phyloP scores from a whole-genome alignment of 2,888 invertebrate species.

The Gymnocheta viridis region DNA sequence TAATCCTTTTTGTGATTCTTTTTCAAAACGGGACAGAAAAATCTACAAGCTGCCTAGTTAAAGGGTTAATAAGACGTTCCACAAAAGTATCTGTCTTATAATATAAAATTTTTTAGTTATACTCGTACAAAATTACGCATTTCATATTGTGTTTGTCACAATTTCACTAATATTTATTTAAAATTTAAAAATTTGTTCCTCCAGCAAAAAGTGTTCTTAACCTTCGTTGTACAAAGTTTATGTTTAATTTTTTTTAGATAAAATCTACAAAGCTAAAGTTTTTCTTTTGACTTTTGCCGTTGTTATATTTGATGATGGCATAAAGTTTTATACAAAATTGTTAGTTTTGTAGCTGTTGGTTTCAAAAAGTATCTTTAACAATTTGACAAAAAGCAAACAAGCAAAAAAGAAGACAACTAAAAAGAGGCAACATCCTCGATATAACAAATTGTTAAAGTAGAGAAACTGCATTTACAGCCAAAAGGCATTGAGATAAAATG shows the following conservation, averaged over 20 bases:
- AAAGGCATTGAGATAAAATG: neutral
- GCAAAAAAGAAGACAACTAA: no score
- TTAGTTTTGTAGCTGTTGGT: neutral
- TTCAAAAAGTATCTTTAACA: neutral
- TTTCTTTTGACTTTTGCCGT: neutral
- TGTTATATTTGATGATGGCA: neutral
- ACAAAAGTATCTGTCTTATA: no score
- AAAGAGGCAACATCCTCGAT: neutral
- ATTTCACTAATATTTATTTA: neutral
- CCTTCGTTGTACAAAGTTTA: neutral
- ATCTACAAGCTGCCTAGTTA: no score
- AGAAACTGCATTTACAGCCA: neutral
- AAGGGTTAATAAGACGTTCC: no score
- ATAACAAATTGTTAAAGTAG: neutral
- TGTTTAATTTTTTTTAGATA: neutral
- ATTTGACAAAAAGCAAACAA: neutral
- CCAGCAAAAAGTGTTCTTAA: neutral
- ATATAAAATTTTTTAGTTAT: no score
- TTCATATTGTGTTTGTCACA: no score
- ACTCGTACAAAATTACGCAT: no score
- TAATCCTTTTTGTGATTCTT: no score
- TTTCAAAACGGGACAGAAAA: no score
- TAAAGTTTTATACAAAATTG: neutral
- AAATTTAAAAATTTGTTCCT: neutral
- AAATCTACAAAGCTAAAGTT: slow-evolving; percentile 7